These are phyloP conservation scores for Oncopodura yosiiana DNA, from an alignment of 1,140 invertebrate species.

Conservation along the genomic window DNA sequence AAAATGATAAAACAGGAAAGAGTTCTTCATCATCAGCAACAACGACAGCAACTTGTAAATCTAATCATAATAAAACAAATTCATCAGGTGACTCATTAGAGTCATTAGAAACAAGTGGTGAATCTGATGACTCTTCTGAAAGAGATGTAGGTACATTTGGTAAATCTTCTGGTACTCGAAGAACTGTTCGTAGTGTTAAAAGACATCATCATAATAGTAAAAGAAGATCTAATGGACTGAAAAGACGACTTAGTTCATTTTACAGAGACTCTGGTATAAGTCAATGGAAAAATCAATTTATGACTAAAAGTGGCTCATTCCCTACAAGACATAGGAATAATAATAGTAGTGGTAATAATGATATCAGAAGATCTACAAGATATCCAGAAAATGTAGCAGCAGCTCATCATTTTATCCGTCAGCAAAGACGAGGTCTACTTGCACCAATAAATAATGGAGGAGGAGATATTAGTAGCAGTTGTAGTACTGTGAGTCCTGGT, in stretches of 20 bases:
- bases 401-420: too few relatives aligned
- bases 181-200: constrained; percentile 31
- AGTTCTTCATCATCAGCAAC: background rate
- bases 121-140: constrained; percentile 21
- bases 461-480: too few relatives aligned
- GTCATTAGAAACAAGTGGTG: constrained; percentile 11
- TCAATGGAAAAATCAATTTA: background rate
- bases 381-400: too few relatives aligned
- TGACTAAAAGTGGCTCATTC: background rate
- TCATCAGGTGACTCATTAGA: background rate
- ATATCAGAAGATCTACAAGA: too few relatives aligned
- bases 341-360: too few relatives aligned
- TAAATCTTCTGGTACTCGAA: background rate
- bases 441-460: too few relatives aligned
- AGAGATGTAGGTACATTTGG: background rate
- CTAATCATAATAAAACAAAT: too few relatives aligned
- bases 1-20: background rate
- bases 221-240: background rate
- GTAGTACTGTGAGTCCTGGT: too few relatives aligned
- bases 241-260: constrained; percentile 11
- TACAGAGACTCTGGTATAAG: constrained; percentile 3
- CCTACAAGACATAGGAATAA: background rate
- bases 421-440: background rate
- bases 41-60: constrained; percentile 5
- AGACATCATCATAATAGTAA: background rate